Evolutionary conservation across 1,140 invertebrate genomes (phyloP), one percentile per base, ranked within the genome.

Genomic region (Mycetomoellerius zeteki): DNA sequence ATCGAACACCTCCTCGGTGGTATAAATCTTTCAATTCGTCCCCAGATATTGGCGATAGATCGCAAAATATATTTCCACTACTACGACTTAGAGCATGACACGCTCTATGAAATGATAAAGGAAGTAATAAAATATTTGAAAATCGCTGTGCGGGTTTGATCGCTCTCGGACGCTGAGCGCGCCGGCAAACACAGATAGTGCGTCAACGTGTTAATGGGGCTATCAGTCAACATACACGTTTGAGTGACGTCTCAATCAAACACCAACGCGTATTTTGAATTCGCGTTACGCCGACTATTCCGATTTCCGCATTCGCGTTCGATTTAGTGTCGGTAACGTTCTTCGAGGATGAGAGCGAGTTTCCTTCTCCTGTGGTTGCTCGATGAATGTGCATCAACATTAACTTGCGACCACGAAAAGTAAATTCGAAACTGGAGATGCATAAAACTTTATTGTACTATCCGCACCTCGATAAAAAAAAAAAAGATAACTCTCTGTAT

Each of bases 181-280:
- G 76, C 87, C 62, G 64, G 90, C 88, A 93, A 93, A 92, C 91
- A 91, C 80, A 86, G 92, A 92, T 91, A 93, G 91, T 90, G 89
- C 92, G 91, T 92, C 90, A 90, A 87, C 87, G 93, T 91, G 92
- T 92, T 94, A 94, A 94, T 93, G 89, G 91, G 92, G 90, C 92
- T 93, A 94, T 94, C 93, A 93, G 92, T 93, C 93, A 93, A 91
- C 90, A 93, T 90, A 89, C 91, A 86, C 88, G 88, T 86, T 88
- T 91, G 92, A 93, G 89, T 92, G 93, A 93, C 92, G 90, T 93
- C 90, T 94, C 92, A 93, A 94, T 93, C 93, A 93, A 94, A 93
- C 88, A 91, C 87, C 92, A 90, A 90, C 89, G 89, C 84, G 89
- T 77, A 80, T 85, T 86, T 86, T 89, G 89, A 50, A 90, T 81